Percentiles rank a stretch among this genome's conserved stretches.
Conservation (phyloP, 1,140 invertebrate species). For the Temnothorax curvispinosus region DNA sequence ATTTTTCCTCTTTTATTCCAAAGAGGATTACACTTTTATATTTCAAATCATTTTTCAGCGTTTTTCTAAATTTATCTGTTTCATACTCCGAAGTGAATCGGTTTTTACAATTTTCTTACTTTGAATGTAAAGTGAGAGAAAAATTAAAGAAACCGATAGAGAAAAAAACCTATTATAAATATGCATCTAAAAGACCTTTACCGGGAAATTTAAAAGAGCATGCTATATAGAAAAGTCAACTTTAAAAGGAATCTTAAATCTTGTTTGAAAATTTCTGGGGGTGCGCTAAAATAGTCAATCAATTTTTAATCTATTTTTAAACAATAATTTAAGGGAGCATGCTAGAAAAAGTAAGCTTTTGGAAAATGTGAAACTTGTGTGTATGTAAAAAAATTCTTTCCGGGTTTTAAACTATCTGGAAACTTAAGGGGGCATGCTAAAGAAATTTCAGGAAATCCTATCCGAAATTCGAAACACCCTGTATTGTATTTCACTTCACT, state of each 20-base stretch:
- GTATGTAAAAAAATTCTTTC: too few relatives aligned
- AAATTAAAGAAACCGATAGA: too few relatives aligned
- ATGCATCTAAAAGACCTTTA: too few relatives aligned
- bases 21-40: neutral
- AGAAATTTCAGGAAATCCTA: too few relatives aligned
- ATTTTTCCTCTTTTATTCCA: neutral
- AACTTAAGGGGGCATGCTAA: too few relatives aligned
- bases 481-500: too few relatives aligned
- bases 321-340: neutral
- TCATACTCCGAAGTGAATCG: neutral
- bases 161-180: neutral
- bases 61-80: neutral
- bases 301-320: too few relatives aligned
- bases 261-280: too few relatives aligned
- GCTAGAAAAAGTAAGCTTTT: neutral
- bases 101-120: neutral
- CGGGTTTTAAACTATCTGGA: too few relatives aligned
- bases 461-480: too few relatives aligned
- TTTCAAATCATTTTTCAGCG: neutral
- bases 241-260: neutral
- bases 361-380: neutral
- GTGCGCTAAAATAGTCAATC: too few relatives aligned
- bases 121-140: neutral
- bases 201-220: neutral
- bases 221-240: neutral